Conservation (phyloP, 2,888 invertebrate genomes). For the Eupeodes luniger region DNA sequence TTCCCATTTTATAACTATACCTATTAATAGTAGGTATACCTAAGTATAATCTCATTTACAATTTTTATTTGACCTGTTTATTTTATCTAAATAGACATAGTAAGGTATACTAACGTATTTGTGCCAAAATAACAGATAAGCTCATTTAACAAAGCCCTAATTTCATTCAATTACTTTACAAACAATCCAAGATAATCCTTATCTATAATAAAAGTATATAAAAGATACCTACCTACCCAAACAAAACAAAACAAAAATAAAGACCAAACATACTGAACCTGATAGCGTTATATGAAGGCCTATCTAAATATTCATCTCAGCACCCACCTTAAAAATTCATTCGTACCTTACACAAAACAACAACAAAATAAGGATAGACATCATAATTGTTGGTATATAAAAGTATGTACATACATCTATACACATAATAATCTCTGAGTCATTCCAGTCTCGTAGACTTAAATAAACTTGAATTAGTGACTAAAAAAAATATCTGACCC, state of each 20-base stretch:
- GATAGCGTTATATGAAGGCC: background rate
- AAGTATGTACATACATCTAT: too few relatives aligned
- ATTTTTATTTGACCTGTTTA: background rate
- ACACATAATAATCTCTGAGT: slow-evolving; percentile 21
- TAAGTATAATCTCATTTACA: background rate
- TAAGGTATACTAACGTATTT: background rate
- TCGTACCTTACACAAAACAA: background rate
- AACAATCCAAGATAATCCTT: slow-evolving; percentile 37
- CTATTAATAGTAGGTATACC: too few relatives aligned
- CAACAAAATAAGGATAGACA: slow-evolving; percentile 1
- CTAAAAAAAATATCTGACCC: slow-evolving; percentile 10
- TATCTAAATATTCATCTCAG: background rate
- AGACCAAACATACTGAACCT: slow-evolving; percentile 1
- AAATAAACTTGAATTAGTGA: slow-evolving; percentile 15
- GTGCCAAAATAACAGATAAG: slow-evolving; percentile 20
- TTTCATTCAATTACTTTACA: slow-evolving; percentile 39
- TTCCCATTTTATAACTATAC: too few relatives aligned
- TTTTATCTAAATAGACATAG: background rate
- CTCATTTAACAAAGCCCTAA: slow-evolving; percentile 21
- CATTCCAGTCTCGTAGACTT: slow-evolving; percentile 2
- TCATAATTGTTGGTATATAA: too few relatives aligned
- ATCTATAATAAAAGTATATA: background rate
- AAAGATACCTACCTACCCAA: background rate
- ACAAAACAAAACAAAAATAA: slow-evolving; percentile 1
- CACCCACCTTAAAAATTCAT: background rate